phyloP scores from a whole-genome alignment of 2,797 vertebrate species.

The Tragelaphus eurycerus region DNA sequence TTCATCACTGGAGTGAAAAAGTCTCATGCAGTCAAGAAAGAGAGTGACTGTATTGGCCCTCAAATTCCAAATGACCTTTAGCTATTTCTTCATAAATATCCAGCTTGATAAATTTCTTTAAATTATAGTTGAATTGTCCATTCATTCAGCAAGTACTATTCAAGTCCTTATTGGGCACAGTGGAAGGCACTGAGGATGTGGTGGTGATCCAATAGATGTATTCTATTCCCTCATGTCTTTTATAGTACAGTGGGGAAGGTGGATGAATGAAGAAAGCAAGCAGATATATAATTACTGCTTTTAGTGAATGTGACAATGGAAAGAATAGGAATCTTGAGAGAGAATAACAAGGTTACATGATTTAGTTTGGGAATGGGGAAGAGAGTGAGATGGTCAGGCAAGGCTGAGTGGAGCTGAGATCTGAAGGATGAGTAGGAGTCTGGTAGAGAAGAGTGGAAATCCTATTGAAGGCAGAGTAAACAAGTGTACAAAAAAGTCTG shows the following conservation, averaged over 20 bases:
- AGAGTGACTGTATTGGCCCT: not conserved
- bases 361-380: not conserved
- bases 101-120: not conserved
- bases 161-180: not conserved
- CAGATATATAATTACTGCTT: not conserved
- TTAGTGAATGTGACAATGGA: not conserved
- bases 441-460: not conserved
- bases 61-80: not conserved
- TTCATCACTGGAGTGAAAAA: not conserved
- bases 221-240: not conserved
- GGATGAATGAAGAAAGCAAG: not conserved
- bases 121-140: not conserved
- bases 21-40: not conserved
- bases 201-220: not conserved
- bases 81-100: not conserved
- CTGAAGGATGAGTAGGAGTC: not conserved
- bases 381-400: not conserved
- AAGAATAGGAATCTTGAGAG: not conserved
- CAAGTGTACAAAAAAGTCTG: too few relatives aligned
- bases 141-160: not conserved
- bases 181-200: not conserved
- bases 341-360: not conserved
- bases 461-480: not conserved
- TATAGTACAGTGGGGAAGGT: not conserved
- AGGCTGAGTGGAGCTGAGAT: not conserved